Evolutionary conservation across 1,140 invertebrate genomes (phyloP).

Genomic region (Drosophila baimaii): DNA sequence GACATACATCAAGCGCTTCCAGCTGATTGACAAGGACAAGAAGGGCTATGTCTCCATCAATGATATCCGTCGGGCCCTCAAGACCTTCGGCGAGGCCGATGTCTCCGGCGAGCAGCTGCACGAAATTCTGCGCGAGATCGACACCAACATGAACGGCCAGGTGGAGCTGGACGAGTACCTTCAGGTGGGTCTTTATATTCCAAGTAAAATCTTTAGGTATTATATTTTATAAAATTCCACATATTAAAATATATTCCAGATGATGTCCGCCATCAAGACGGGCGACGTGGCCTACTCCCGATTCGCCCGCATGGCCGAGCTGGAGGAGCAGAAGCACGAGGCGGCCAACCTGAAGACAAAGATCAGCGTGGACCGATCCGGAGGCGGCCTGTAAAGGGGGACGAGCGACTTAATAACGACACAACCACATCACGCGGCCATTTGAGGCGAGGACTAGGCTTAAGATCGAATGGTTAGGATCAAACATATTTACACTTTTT

Average conservation of each 20-base stretch:
- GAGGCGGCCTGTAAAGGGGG: slow-evolving; percentile 93
- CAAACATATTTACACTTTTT: slow-evolving; percentile 70
- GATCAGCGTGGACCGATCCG: slow-evolving; percentile 96
- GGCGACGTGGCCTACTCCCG: slow-evolving; percentile 95
- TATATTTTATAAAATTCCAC: neutral
- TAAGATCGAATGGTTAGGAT: slow-evolving; percentile 58
- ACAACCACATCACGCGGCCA: slow-evolving; percentile 30
- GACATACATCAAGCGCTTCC: slow-evolving; percentile 97
- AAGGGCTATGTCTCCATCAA: slow-evolving; percentile 99
- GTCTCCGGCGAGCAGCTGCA: slow-evolving; percentile 98
- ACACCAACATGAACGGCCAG: slow-evolving; percentile 99
- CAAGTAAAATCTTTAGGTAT: no score
- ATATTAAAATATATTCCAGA: slow-evolving; percentile 85
- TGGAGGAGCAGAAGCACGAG: slow-evolving; percentile 93
- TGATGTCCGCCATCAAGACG: slow-evolving; percentile 98
- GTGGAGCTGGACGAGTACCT: slow-evolving; percentile 99
- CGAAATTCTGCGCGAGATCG: slow-evolving; percentile 98
- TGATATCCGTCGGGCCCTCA: slow-evolving; percentile 96
- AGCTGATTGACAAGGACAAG: slow-evolving; percentile 96
- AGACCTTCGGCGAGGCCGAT: slow-evolving; percentile 94
- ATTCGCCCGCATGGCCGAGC: slow-evolving; percentile 95
- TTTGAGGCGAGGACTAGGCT: slow-evolving; percentile 48
- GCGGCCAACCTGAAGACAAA: slow-evolving; percentile 90
- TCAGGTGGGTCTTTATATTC: slow-evolving; percentile 91
- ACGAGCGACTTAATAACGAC: slow-evolving; percentile 57